Evolutionary conservation across 92 coral and sea anemone genomes (phyloP).

Genomic region (Chrysogorgia sp.): DNA sequence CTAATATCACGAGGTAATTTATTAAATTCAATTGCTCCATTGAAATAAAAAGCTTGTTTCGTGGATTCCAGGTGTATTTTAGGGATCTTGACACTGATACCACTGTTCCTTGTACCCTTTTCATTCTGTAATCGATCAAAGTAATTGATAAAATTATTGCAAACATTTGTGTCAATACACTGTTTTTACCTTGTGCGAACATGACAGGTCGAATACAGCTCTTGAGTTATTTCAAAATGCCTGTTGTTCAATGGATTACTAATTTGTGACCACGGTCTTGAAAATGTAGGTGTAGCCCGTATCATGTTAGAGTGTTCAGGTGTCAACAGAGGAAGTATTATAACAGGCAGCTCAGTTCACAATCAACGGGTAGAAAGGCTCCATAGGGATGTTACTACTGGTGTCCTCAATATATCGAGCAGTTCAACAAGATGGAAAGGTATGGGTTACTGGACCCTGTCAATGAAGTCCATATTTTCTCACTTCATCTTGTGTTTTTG

Average conservation of each 20-base stretch:
- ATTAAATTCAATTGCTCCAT: too few species aligned
- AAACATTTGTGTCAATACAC: too few species aligned
- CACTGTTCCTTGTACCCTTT: too few species aligned
- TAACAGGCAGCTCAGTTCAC: constrained; percentile 44
- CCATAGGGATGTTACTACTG: constrained; percentile 49
- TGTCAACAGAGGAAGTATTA: constrained; percentile 40
- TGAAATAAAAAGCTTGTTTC: too few species aligned
- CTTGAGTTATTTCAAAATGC: constrained; percentile 43
- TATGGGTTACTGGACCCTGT: constrained; percentile 48
- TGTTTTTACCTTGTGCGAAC: constrained; percentile 38
- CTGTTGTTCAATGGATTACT: constrained; percentile 40
- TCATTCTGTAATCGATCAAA: too few species aligned
- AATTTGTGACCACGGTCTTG: constrained; percentile 47
- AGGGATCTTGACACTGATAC: too few species aligned
- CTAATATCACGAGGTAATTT: too few species aligned
- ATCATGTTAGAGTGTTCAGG: constrained; percentile 50
- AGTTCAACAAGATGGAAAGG: constrained; percentile 43
- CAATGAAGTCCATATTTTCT: constrained; percentile 46
- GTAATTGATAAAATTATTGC: too few species aligned
- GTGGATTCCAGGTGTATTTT: too few species aligned
- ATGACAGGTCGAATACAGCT: constrained; percentile 42
- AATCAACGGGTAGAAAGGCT: constrained; percentile 51
- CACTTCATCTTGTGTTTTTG: constrained; percentile 47
- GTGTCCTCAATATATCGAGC: constrained; percentile 37
- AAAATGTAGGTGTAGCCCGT: constrained; percentile 48